Evolutionary conservation across 2,888 invertebrate species (phyloP).

Genomic region (Andrena bicolor): DNA sequence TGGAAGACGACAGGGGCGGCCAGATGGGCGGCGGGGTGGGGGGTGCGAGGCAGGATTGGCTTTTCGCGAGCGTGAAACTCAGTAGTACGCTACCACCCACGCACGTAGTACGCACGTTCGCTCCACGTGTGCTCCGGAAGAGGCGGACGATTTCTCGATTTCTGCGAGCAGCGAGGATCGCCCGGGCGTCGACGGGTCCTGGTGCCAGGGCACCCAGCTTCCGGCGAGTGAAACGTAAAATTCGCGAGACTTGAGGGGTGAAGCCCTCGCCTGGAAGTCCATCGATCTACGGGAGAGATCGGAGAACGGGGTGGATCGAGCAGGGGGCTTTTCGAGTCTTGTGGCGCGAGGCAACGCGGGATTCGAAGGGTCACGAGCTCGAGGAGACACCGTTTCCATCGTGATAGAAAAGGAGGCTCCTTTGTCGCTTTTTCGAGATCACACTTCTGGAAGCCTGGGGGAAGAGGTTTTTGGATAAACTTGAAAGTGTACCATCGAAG

Average conservation of each 20-base stretch:
- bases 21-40: conserved; percentile 55
- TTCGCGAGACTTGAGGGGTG: neutral
- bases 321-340: neutral
- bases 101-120: conserved; percentile 86
- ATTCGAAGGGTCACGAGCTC: neutral
- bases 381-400: neutral
- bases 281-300: conserved; percentile 2
- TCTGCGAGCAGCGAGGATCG: conserved; percentile 85
- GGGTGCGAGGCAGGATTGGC: conserved; percentile 64
- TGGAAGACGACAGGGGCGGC: conserved; percentile 47
- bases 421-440: neutral
- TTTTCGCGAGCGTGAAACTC: conserved; percentile 78
- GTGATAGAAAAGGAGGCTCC: neutral
- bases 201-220: conserved; percentile 31
- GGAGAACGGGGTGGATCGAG: neutral
- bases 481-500: neutral
- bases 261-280: neutral
- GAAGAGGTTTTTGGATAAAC: neutral
- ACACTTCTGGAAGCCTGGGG: neutral
- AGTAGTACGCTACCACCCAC: conserved; percentile 85
- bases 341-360: neutral
- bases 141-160: conserved; percentile 81
- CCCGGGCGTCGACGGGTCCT: conserved; percentile 84
- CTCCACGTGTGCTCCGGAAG: conserved; percentile 77
- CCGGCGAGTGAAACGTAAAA: neutral